Percentiles rank a stretch among this genome's conserved stretches.
Evolutionary conservation across 2,888 invertebrate species (phyloP).

Genomic region (Yponomeuta plumbellus): DNA sequence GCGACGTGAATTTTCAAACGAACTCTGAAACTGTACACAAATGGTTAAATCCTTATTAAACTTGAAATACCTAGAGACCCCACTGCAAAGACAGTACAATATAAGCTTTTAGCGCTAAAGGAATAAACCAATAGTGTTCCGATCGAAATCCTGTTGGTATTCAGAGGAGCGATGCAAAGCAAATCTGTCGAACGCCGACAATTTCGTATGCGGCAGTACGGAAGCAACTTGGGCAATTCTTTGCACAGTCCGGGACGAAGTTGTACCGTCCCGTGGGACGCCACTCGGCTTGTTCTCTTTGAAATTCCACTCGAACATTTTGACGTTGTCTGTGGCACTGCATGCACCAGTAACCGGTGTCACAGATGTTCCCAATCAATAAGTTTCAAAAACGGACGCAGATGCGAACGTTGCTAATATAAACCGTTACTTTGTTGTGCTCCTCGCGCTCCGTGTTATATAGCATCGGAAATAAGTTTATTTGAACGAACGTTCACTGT

Average conservation of each 20-base stretch:
- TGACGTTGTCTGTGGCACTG: slow-evolving; percentile 36
- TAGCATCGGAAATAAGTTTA: slow-evolving; percentile 1
- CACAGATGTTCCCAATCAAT: slow-evolving; percentile 48
- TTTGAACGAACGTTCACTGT: slow-evolving; percentile 1
- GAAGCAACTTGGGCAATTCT: slow-evolving; percentile 41
- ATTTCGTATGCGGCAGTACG: slow-evolving; percentile 25
- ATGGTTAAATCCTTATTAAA: too few species aligned
- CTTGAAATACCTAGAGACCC: too few species aligned
- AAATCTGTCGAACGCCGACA: slow-evolving; percentile 41
- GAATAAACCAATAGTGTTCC: slow-evolving; percentile 1
- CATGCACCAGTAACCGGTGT: slow-evolving; percentile 27
- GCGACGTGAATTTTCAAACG: not conserved
- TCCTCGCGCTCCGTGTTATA: slow-evolving; percentile 20
- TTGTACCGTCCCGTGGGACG: slow-evolving; percentile 34
- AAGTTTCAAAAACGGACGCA: slow-evolving; percentile 48
- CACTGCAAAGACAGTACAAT: not conserved
- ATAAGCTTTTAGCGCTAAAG: slow-evolving; percentile 5
- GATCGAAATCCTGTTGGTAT: slow-evolving; percentile 35
- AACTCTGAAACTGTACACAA: too few species aligned
- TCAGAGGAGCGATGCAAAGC: slow-evolving; percentile 32
- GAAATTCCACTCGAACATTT: slow-evolving; percentile 42
- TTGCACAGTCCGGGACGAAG: slow-evolving; percentile 31
- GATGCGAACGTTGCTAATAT: slow-evolving; percentile 49
- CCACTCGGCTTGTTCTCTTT: slow-evolving; percentile 35
- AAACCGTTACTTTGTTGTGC: slow-evolving; percentile 30